Evolutionary conservation across 1,140 invertebrate species (phyloP), one percentile per base, ranked within the genome.

Genomic region (Homarus americanus): DNA sequence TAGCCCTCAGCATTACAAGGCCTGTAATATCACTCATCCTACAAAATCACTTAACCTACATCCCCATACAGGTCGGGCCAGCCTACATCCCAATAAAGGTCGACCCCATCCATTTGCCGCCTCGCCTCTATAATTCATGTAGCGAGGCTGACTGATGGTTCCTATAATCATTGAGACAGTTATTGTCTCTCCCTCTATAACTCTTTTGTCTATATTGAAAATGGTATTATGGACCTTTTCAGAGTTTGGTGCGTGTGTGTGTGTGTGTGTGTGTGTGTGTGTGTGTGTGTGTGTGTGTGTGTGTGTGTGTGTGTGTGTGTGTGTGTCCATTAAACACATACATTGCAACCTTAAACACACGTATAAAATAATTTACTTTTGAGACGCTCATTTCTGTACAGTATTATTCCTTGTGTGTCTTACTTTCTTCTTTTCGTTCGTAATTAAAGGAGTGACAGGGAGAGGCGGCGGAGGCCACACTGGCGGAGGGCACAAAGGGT

Each of bases 291-390:
- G 0, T 32, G 24, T 73, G n/a, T 73, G 36, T 2, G 24, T 32
- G n/a, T 73, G 72, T 73, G 66, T 72, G 66, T 73, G 72, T 73
- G 24, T 10, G n/a, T 75, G n/a, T 34, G n/a, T 34, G n/a, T 75
- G n/a, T n/a, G n/a, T 32, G 1, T n/a, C n/a, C 7, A n/a, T n/a
- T n/a, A n/a, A n/a, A n/a, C n/a, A n/a, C n/a, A n/a, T n/a, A n/a
- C n/a, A n/a, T n/a, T n/a, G n/a, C n/a, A n/a, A n/a, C n/a, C n/a
- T n/a, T n/a, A n/a, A n/a, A n/a, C n/a, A n/a, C n/a, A n/a, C n/a
- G n/a, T n/a, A n/a, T n/a, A n/a, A n/a, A n/a, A n/a, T n/a, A n/a
- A n/a, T n/a, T n/a, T n/a, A n/a, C n/a, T n/a, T n/a, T n/a, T n/a
- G n/a, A 5, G 3, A 20, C 15, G 38, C 2, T 2, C 3, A 2